Evolutionary conservation across 2,888 invertebrate genomes (phyloP).

Genomic region (Tetanocera ferruginea): DNA sequence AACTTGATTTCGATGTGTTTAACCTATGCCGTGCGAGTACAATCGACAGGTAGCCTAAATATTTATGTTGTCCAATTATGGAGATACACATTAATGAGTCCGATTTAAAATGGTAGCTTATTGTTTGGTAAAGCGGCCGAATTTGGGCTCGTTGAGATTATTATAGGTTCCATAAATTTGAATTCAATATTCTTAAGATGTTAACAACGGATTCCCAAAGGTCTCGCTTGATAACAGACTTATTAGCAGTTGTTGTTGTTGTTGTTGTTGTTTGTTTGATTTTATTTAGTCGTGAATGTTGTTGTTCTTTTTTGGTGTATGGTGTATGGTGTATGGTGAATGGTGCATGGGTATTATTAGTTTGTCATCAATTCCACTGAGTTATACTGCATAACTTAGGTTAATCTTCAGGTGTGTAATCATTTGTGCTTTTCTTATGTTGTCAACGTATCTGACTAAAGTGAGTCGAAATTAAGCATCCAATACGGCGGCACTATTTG

Average conservation of each 20-base stretch:
- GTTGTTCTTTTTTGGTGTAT: slow-evolving; percentile 46
- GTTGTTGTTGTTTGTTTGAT: slow-evolving; percentile 27
- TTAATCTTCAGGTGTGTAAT: slow-evolving; percentile 66
- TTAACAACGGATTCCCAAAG: neutral
- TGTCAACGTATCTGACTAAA: slow-evolving; percentile 69
- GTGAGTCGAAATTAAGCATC: slow-evolving; percentile 62
- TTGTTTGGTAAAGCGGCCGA: slow-evolving; percentile 17
- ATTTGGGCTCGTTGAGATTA: slow-evolving; percentile 1
- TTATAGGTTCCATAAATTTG: slow-evolving; percentile 32
- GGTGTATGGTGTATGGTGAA: too few species aligned
- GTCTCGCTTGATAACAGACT: slow-evolving; percentile 42
- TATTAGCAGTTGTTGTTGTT: slow-evolving; percentile 30
- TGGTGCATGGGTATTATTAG: slow-evolving; percentile 44
- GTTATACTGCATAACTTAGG: slow-evolving; percentile 51
- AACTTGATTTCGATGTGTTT: neutral
- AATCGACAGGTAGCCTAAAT: slow-evolving; percentile 66
- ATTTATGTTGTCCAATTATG: slow-evolving; percentile 66
- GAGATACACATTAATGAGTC: slow-evolving; percentile 65
- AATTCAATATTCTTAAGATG: slow-evolving; percentile 14
- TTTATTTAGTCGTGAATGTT: slow-evolving; percentile 50
- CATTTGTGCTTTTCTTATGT: slow-evolving; percentile 66
- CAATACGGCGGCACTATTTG: slow-evolving; percentile 46
- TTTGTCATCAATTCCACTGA: slow-evolving; percentile 51
- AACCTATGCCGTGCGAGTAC: neutral
- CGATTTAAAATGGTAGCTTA: slow-evolving; percentile 36